Percentiles rank a stretch among this genome's conserved stretches.
These are phyloP conservation scores for Tragulus kanchil DNA, from an alignment of 2,113 vertebrate species.

Conservation along the genomic window DNA sequence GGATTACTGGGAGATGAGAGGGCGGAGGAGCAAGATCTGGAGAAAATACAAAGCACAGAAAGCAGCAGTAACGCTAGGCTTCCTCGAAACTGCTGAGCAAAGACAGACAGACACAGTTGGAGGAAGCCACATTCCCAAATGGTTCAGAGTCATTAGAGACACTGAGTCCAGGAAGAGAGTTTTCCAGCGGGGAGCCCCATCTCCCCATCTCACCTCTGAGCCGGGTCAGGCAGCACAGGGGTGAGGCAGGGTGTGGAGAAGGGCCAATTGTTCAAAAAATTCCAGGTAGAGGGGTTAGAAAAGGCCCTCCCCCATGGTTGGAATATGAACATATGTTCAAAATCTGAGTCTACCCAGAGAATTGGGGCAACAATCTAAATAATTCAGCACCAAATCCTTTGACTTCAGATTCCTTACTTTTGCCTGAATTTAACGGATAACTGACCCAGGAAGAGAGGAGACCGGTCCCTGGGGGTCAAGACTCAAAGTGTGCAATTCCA, in stretches of 20 bases:
- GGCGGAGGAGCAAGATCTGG: background rate
- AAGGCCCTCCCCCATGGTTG: background rate
- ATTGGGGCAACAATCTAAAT: background rate
- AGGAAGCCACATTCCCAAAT: background rate
- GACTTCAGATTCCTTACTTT: background rate
- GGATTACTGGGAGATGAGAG: background rate
- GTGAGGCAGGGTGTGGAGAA: background rate
- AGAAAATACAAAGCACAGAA: background rate
- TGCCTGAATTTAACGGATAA: slow-evolving; percentile 48
- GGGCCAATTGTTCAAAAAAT: no score
- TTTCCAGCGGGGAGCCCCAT: background rate
- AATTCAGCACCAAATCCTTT: background rate
- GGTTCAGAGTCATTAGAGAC: background rate
- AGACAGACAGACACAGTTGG: background rate
- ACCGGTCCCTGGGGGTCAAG: background rate
- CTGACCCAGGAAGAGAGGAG: slow-evolving; percentile 15
- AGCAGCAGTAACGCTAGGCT: background rate
- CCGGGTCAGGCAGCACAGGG: background rate
- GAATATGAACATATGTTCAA: slow-evolving; percentile 8
- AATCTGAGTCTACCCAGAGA: slow-evolving; percentile 1
- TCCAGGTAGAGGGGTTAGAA: no score
- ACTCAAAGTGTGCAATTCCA: background rate
- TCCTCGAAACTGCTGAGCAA: background rate
- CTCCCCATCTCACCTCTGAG: background rate
- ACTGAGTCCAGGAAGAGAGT: background rate